A percentile compares a stretch with the other conserved stretches of the same genome.
These are phyloP conservation scores for Tetragnatha versicolor DNA, from an alignment of 1,140 invertebrate genomes.

Conservation along the genomic window DNA sequence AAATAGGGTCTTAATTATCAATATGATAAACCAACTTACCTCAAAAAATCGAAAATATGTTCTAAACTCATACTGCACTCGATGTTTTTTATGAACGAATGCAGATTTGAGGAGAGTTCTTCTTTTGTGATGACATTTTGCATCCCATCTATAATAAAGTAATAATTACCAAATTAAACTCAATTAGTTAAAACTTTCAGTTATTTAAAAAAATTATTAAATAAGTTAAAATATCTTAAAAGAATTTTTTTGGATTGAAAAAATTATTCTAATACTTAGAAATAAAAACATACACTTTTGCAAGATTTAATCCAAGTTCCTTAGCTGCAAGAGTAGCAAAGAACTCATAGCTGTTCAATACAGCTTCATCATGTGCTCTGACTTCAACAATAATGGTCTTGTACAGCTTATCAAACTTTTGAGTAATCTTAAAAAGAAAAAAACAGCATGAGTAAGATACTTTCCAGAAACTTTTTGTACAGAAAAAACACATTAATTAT, in stretches of 20 bases:
- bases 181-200: neutral
- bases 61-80: slow-evolving; percentile 94
- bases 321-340: slow-evolving; percentile 81
- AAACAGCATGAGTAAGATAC: too few relatives aligned
- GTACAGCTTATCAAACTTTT: slow-evolving; percentile 77
- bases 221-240: neutral
- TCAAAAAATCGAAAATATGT: slow-evolving; percentile 90
- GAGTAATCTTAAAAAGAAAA: slow-evolving; percentile 9
- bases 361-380: slow-evolving; percentile 82
- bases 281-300: slow-evolving; percentile 71
- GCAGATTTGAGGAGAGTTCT: slow-evolving; percentile 85
- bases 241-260: neutral
- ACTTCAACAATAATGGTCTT: slow-evolving; percentile 87
- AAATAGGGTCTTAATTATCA: neutral
- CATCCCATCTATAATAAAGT: slow-evolving; percentile 71
- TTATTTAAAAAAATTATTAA: neutral
- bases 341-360: slow-evolving; percentile 85
- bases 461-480: too few relatives aligned
- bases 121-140: slow-evolving; percentile 76
- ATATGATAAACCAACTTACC: slow-evolving; percentile 65
- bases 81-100: slow-evolving; percentile 91
- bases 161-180: slow-evolving; percentile 9
- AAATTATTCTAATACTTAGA: neutral
- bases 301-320: slow-evolving; percentile 78
- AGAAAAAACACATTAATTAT: too few relatives aligned